phyloP scores from a whole-genome alignment of 1,140 invertebrate species.

The Megalopta genalis region DNA sequence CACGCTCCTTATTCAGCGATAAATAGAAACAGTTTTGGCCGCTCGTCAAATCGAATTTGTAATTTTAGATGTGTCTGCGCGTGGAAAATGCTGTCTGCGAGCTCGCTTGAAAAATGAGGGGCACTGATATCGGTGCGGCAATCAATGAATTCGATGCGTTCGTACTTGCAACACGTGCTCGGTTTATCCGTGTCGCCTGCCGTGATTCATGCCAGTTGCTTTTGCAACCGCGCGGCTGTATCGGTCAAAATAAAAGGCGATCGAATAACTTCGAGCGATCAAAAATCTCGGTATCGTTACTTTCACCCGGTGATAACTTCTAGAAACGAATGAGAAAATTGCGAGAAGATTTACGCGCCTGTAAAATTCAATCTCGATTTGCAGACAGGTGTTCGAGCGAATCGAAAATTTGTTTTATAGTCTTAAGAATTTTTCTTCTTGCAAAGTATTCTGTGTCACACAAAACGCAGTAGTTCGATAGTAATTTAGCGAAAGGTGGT shows the following conservation, averaged over 20 bases:
- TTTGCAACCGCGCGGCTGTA: not conserved
- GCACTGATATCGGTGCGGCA: not conserved
- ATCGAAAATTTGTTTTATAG: too few relatives aligned
- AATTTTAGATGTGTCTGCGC: constrained; percentile 10
- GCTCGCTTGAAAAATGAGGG: not conserved
- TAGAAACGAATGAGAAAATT: too few relatives aligned
- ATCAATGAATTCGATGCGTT: not conserved
- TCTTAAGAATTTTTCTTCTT: too few relatives aligned
- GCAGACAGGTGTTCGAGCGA: too few relatives aligned
- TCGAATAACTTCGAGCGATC: not conserved
- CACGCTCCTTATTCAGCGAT: constrained; percentile 9
- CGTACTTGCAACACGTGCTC: not conserved
- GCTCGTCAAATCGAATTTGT: constrained; percentile 7
- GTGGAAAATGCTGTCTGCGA: not conserved
- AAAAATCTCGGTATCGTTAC: not conserved
- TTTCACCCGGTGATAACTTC: too few relatives aligned
- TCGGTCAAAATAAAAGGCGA: not conserved
- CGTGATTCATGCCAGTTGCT: not conserved
- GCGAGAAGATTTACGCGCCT: too few relatives aligned
- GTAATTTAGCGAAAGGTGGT: too few relatives aligned
- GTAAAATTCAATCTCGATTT: too few relatives aligned
- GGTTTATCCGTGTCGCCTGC: too few relatives aligned
- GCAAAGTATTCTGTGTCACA: too few relatives aligned
- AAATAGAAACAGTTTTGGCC: constrained; percentile 18
- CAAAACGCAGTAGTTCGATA: too few relatives aligned